A percentile compares a stretch with the other conserved stretches of the same genome.
Evolutionary conservation across 2,888 invertebrate species (phyloP).

Genomic region (Saturnia japonica): DNA sequence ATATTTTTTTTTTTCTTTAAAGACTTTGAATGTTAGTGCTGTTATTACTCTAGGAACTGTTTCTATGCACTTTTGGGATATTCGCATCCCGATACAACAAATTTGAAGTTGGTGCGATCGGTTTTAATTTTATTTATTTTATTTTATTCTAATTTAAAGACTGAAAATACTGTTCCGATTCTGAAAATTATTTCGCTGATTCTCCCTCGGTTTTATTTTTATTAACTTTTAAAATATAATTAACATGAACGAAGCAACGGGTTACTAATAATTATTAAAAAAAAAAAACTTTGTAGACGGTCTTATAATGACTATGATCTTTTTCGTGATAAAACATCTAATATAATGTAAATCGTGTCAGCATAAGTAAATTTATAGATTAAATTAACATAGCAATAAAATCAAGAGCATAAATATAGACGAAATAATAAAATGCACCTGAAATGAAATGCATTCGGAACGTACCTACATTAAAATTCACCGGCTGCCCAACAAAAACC

Average conservation of each 20-base stretch:
- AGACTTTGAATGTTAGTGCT: no score
- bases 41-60: no score
- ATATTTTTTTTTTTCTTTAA: no score
- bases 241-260: no score
- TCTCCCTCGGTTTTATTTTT: no score
- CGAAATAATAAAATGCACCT: constrained; percentile 40
- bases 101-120: background rate
- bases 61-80: no score
- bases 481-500: constrained; percentile 71
- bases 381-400: background rate
- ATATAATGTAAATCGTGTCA: background rate
- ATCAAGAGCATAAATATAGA: constrained; percentile 23
- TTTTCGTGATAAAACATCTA: background rate
- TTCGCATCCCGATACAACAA: no score
- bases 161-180: no score
- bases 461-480: constrained; percentile 67
- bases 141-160: no score
- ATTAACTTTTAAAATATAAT: no score
- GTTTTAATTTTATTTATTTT: background rate
- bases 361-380: background rate
- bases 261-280: no score
- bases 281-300: background rate
- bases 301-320: background rate
- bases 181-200: no score
- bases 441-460: constrained; percentile 63